phyloP scores from a whole-genome alignment of 2,888 invertebrate species.

The Leucophenga montana region DNA sequence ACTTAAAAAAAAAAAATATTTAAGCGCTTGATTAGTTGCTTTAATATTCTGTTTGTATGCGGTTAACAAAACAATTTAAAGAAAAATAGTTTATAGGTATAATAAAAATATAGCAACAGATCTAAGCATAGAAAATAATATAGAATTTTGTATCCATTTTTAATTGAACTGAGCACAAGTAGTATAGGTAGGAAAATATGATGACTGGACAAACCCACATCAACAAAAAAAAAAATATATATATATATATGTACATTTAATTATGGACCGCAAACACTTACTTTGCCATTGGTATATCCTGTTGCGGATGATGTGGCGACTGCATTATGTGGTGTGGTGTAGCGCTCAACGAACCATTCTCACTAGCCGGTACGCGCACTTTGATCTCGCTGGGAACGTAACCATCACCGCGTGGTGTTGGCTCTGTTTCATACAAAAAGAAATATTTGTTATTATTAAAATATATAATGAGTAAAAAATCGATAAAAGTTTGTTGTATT shows the following conservation, averaged over 20 bases:
- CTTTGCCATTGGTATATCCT: constrained; percentile 79
- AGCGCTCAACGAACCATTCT: constrained; percentile 74
- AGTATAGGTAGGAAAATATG: constrained; percentile 3
- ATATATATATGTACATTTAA: constrained; percentile 17
- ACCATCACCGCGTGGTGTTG: constrained; percentile 76
- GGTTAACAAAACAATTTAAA: background rate
- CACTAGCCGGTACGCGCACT: constrained; percentile 85
- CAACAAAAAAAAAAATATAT: too few relatives aligned
- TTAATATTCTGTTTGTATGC: background rate
- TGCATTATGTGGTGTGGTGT: constrained; percentile 82
- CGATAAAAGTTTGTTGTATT: too few relatives aligned
- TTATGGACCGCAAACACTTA: constrained; percentile 70
- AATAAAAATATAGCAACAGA: background rate
- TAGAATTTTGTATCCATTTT: constrained; percentile 30
- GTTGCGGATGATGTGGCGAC: constrained; percentile 82
- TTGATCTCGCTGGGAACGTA: constrained; percentile 90
- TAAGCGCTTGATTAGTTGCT: background rate
- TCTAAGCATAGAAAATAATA: background rate
- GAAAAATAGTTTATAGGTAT: background rate
- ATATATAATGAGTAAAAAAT: too few relatives aligned
- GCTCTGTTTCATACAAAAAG: constrained; percentile 52
- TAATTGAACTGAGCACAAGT: constrained; percentile 33
- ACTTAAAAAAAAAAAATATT: background rate
- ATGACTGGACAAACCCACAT: background rate
- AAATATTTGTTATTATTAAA: background rate